Evolutionary conservation across 2,888 invertebrate species (phyloP).

Genomic region (Hermodice carunculata): DNA sequence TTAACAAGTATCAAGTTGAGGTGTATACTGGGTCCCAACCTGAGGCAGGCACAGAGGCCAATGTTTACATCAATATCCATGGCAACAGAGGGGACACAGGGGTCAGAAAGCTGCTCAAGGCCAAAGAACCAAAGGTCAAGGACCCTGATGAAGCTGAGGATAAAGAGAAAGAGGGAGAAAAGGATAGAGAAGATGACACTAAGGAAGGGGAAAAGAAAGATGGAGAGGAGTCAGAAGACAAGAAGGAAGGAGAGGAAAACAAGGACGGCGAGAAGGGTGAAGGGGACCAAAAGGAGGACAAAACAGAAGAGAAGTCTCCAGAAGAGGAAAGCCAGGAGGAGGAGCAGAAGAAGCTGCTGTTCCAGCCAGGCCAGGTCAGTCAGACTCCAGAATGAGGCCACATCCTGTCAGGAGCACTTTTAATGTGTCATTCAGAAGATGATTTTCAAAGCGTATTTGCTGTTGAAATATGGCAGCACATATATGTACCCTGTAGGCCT

Average conservation of each 20-base stretch:
- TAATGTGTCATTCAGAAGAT: no score
- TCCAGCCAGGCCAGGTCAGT: no score
- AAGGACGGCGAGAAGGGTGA: background rate
- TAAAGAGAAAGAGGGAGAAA: background rate
- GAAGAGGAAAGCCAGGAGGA: no score
- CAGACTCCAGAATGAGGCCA: background rate
- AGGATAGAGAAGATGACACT: background rate
- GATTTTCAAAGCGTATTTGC: no score
- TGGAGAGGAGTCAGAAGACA: background rate
- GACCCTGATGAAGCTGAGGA: no score
- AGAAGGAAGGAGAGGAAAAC: background rate
- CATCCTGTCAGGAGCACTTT: background rate
- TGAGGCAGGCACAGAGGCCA: constrained; percentile 53
- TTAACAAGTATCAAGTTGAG: constrained; percentile 57
- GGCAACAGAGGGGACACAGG: constrained; percentile 64
- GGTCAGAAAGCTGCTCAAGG: constrained; percentile 34
- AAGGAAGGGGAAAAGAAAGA: background rate
- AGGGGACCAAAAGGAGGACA: background rate
- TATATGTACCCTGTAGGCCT: no score
- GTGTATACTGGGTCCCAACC: constrained; percentile 59
- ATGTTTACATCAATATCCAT: constrained; percentile 54
- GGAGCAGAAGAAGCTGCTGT: no score
- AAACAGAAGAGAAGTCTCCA: background rate
- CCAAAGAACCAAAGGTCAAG: no score
- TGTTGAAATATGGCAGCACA: no score